phyloP scores from a whole-genome alignment of 2,888 invertebrate genomes.

The Rosalia funebris region DNA sequence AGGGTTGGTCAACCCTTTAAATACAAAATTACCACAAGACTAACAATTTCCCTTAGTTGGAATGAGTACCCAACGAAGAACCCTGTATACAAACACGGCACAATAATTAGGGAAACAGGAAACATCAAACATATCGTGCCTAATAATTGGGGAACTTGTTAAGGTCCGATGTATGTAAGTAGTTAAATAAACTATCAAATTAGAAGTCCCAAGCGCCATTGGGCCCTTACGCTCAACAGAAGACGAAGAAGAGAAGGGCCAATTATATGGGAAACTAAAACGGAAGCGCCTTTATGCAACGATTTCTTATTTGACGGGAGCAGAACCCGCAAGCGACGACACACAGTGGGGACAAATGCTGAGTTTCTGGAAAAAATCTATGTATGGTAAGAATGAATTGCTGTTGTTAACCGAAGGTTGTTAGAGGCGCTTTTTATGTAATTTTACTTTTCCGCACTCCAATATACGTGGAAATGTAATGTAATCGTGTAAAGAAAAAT shows the following conservation, averaged over 20 bases:
- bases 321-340: too few species aligned
- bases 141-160: conserved; percentile 18
- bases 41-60: neutral
- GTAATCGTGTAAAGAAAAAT: too few species aligned
- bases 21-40: too few species aligned
- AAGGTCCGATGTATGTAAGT: conserved; percentile 13
- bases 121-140: conserved; percentile 22
- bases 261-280: conserved; percentile 3
- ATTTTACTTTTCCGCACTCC: too few species aligned
- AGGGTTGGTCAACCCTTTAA: too few species aligned
- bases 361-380: too few species aligned
- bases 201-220: conserved; percentile 14
- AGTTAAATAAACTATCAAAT: conserved; percentile 23
- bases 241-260: neutral
- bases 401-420: too few species aligned
- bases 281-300: conserved; percentile 9
- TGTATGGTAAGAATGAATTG: too few species aligned
- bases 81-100: neutral
- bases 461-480: too few species aligned
- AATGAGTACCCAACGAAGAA: neutral
- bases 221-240: neutral
- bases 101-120: conserved; percentile 16
- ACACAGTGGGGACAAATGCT: too few species aligned
- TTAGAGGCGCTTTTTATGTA: too few species aligned
- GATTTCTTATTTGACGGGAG: conserved; percentile 7